Evolutionary conservation across 2,797 vertebrate species (phyloP).

Genomic region (Gobio occitaniae): DNA sequence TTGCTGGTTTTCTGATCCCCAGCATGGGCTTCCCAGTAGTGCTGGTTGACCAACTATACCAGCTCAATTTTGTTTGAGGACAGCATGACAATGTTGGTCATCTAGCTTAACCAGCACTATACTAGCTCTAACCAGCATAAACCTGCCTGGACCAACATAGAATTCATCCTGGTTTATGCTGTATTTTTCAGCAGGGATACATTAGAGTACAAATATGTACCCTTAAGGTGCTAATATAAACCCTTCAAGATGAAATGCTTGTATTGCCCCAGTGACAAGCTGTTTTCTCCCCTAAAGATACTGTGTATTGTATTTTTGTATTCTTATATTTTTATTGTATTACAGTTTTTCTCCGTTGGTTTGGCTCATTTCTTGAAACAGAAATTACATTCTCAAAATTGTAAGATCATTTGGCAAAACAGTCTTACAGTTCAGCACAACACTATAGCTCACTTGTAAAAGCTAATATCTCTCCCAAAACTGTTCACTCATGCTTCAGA

Average conservation of each 20-base stretch:
- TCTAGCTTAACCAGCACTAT: neutral
- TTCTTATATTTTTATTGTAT: neutral
- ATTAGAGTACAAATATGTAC: neutral
- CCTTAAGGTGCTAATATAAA: neutral
- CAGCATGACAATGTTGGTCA: neutral
- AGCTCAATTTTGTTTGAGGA: neutral
- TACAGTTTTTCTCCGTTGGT: too few relatives aligned
- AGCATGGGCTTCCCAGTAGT: neutral
- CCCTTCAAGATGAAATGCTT: neutral
- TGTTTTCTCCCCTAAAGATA: neutral
- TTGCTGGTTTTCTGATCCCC: neutral
- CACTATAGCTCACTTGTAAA: too few relatives aligned
- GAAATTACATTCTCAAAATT: too few relatives aligned
- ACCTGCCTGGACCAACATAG: neutral
- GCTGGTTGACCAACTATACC: neutral
- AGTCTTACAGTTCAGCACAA: too few relatives aligned
- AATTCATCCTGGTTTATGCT: neutral
- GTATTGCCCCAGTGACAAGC: conserved; percentile 7
- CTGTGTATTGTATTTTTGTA: neutral
- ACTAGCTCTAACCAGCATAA: neutral
- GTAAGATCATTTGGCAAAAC: too few relatives aligned
- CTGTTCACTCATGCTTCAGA: too few relatives aligned
- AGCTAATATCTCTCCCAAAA: too few relatives aligned
- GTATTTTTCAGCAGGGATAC: neutral
- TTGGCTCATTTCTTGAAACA: too few relatives aligned